Evolutionary conservation across 2,888 invertebrate species (phyloP), one percentile per base, ranked within the genome.

Genomic region (Arrhopalites spinosus): DNA sequence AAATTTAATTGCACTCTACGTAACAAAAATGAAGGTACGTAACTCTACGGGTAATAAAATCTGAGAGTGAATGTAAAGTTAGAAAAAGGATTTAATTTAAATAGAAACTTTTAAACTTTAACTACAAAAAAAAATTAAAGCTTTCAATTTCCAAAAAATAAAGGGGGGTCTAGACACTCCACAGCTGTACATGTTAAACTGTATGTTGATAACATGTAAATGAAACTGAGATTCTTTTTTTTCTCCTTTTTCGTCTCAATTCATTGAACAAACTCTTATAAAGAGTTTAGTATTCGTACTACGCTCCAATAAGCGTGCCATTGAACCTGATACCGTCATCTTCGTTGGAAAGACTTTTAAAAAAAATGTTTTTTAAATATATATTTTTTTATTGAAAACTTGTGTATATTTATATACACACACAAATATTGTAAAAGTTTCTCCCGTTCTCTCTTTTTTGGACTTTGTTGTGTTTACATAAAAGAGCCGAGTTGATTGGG

Each of bases 321-420:
- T 74, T 74, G 74, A 74, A 74, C 74, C 74, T 67, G 74, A 68
- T 68, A 74, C 59, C 36, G 69, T 56, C 74, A 67, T 50, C 67
- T 50, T 63, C 73, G 27, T 59, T 1, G 1, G n/a, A 53, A 2
- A n/a, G 11, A 53, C 53, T 7, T 56, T n/a, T n/a, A n/a, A n/a
- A n/a, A n/a, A n/a, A n/a, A n/a, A n/a, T n/a, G n/a, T n/a, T n/a
- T n/a, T n/a, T n/a, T n/a, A n/a, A n/a, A n/a, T n/a, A n/a, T n/a
- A n/a, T n/a, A n/a, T n/a, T n/a, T n/a, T n/a, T n/a, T n/a, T n/a
- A n/a, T n/a, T n/a, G n/a, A n/a, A n/a, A n/a, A n/a, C 56, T 56
- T n/a, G 23, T 20, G 56, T 23, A 15, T 8, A 15, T 56, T 7
- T 36, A 36, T 11, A 11, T 36, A 11, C 5, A 36, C n/a, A n/a